phyloP scores from a whole-genome alignment of 2,113 vertebrate species.

The Ochotona curzoniae region DNA sequence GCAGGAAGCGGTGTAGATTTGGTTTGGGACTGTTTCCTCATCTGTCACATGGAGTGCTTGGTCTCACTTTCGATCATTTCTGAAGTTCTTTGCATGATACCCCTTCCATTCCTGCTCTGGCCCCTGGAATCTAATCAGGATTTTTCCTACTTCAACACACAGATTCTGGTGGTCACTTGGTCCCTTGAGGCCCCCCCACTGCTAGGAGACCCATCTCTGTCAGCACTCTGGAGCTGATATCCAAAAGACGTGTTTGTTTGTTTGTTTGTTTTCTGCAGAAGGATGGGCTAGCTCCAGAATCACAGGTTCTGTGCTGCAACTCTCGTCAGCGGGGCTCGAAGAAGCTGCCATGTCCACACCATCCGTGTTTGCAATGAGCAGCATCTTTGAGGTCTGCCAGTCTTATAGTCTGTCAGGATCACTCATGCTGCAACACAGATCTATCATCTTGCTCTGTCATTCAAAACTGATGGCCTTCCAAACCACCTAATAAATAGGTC shows the following conservation, averaged over 20 bases:
- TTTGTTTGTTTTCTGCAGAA: neutral
- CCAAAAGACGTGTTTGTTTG: neutral
- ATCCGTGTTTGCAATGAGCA: constrained; percentile 24
- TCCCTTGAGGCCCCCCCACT: neutral
- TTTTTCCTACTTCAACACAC: too few relatives aligned
- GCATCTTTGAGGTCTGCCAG: neutral
- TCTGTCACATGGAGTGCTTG: neutral
- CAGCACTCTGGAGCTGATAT: neutral
- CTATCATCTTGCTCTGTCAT: constrained; percentile 1
- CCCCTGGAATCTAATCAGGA: too few relatives aligned
- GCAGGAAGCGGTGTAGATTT: neutral
- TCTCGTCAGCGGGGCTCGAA: neutral
- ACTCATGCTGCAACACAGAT: neutral
- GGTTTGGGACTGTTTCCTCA: neutral
- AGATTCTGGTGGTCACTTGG: neutral
- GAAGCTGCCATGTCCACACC: neutral
- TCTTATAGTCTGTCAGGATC: neutral
- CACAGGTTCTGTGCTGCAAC: neutral
- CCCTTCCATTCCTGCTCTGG: too few relatives aligned
- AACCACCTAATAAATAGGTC: neutral
- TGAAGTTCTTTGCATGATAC: neutral
- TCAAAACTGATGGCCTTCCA: constrained; percentile 4
- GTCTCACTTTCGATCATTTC: neutral
- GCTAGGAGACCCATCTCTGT: neutral
- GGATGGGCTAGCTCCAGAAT: neutral